Evolutionary conservation across 1,140 invertebrate species (phyloP).

Genomic region (Drosophila novamexicana): DNA sequence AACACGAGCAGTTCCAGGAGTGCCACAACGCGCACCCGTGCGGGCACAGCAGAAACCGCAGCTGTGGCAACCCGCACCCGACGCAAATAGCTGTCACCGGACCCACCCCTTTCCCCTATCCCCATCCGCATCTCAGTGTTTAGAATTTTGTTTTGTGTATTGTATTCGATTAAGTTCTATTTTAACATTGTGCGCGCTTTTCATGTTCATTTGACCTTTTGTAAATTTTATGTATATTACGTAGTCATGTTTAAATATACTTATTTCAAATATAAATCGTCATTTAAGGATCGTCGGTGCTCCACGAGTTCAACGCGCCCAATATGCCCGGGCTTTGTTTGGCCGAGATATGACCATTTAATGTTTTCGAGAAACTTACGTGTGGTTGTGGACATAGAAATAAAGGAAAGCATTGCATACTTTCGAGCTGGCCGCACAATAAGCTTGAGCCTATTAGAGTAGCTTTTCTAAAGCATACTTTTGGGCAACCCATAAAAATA

Average conservation of each 20-base stretch:
- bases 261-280: background rate
- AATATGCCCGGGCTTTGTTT: too few species aligned
- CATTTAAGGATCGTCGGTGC: background rate
- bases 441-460: too few species aligned
- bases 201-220: constrained; percentile 24
- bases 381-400: too few species aligned
- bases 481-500: too few species aligned
- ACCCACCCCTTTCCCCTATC: background rate
- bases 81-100: constrained; percentile 19
- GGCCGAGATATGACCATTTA: too few species aligned
- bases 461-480: too few species aligned
- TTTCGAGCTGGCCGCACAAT: too few species aligned
- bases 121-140: background rate
- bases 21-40: background rate
- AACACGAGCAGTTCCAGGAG: constrained; percentile 5
- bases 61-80: constrained; percentile 1
- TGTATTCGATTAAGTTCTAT: constrained; percentile 10
- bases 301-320: too few species aligned
- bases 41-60: background rate
- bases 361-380: too few species aligned
- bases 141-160: constrained; percentile 22
- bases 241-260: constrained; percentile 27
- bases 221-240: constrained; percentile 38
- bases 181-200: constrained; percentile 19
- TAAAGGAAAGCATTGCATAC: too few species aligned